Conservation (phyloP, 1,140 invertebrate genomes). For the Drosophila equinoxialis region DNA sequence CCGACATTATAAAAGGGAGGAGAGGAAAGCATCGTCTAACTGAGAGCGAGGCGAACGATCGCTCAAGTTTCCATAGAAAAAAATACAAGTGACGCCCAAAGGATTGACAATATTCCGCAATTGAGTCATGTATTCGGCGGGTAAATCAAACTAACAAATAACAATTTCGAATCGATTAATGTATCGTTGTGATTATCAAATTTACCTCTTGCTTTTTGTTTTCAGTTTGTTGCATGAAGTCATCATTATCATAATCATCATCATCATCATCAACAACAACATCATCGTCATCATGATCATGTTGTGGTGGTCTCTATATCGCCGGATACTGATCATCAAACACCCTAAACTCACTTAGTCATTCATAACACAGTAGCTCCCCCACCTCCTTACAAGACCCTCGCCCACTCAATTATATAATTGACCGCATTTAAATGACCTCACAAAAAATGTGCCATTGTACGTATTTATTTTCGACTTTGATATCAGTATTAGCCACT, state of each 20-base stretch:
- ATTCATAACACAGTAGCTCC: slow-evolving; percentile 3
- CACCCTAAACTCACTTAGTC: slow-evolving; percentile 25
- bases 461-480: slow-evolving; percentile 5
- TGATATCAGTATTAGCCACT: slow-evolving; percentile 37
- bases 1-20: not conserved
- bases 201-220: slow-evolving; percentile 8
- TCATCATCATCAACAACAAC: no score
- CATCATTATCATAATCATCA: not conserved
- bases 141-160: slow-evolving; percentile 57
- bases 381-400: not conserved
- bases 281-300: no score
- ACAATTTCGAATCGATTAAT: not conserved
- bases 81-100: not conserved
- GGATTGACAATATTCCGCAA: not conserved
- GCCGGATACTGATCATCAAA: slow-evolving; percentile 63
- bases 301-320: not conserved
- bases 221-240: not conserved
- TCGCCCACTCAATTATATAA: slow-evolving; percentile 55
- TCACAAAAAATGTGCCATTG: not conserved
- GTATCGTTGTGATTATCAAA: not conserved
- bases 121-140: slow-evolving; percentile 69
- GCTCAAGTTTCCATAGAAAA: not conserved
- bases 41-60: not conserved
- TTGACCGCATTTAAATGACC: slow-evolving; percentile 59
- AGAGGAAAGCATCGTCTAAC: not conserved